Conservation (phyloP, 2,797 vertebrate genomes). For the Rhabdomys pumilio region DNA sequence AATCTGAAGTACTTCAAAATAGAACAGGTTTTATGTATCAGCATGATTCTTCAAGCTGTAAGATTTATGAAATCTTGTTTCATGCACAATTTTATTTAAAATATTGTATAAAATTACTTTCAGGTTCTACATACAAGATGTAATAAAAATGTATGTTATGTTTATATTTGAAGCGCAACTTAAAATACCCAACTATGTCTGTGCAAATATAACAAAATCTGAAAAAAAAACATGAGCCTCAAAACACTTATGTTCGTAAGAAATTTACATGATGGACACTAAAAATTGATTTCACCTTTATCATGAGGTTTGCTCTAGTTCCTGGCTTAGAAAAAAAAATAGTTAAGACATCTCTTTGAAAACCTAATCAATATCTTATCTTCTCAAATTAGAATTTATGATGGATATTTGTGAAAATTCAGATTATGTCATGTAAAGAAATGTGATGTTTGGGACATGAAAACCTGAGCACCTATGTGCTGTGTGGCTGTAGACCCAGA, state of each 20-base stretch:
- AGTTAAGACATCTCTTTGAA: neutral
- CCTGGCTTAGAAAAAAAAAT: neutral
- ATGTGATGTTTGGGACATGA: neutral
- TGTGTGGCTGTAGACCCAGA: neutral
- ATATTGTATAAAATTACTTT: neutral
- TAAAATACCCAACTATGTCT: neutral
- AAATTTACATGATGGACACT: neutral
- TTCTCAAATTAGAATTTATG: neutral
- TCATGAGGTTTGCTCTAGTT: neutral
- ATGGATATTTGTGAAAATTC: slow-evolving; percentile 2
- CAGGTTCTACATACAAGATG: neutral
- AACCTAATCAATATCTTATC: neutral
- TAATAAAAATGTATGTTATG: neutral
- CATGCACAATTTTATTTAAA: neutral
- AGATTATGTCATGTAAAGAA: neutral
- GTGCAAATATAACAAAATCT: neutral
- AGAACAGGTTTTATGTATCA: neutral
- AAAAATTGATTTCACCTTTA: neutral
- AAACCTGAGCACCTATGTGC: neutral
- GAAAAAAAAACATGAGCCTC: neutral
- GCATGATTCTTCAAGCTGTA: neutral
- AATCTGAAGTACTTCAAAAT: neutral
- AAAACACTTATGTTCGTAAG: neutral
- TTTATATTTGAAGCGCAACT: neutral
- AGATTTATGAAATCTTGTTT: neutral